Evolutionary conservation across 1,140 invertebrate genomes (phyloP), one percentile per base, ranked within the genome.

Genomic region (Probaryconus sp.): DNA sequence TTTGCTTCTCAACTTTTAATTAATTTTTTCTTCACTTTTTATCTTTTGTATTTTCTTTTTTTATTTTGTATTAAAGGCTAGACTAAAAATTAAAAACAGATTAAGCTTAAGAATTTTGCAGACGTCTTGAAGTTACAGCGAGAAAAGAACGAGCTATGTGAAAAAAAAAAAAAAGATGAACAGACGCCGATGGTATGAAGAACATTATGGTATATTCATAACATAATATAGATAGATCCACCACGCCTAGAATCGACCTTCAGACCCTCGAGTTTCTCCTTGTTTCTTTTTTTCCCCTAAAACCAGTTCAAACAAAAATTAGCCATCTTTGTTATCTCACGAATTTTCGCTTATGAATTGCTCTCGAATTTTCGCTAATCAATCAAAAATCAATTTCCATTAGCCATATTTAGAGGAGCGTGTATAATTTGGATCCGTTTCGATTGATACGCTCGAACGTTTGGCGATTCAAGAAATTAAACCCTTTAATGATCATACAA

Each of bases 161-260:
- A 50, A 51, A 50, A 63, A 61, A 60, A n/a, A n/a, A n/a, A n/a
- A n/a, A n/a, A n/a, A n/a, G n/a, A 43, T 55, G 28, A 10, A 2
- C 40, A 53, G 53, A 53, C 38, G 26, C 33, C 11, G 18, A 30
- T 16, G 48, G 48, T 38, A 40, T 33, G 9, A 65, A 28, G 28
- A 30, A 30, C 40, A 11, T 50, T 50, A 35, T 21, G 14, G 11
- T 16, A 33, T 40, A 56, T 24, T 31, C 31, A 33, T 30, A 60
- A 51, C 17, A 33, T 60, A 58, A 35, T 68, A 45, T 45, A 43
- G 64, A 37, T 43, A 37, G 47, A 70, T 31, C 38, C 55, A 70
- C 47, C 65, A 70, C 65, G 65, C 65, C 65, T 61, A 61, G 38
- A 58, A 47, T 43, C 38, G 55, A 45, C 65, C 64, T 60, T 68